phyloP scores from a whole-genome alignment of 1,140 invertebrate species.

The Zophobas morio region DNA sequence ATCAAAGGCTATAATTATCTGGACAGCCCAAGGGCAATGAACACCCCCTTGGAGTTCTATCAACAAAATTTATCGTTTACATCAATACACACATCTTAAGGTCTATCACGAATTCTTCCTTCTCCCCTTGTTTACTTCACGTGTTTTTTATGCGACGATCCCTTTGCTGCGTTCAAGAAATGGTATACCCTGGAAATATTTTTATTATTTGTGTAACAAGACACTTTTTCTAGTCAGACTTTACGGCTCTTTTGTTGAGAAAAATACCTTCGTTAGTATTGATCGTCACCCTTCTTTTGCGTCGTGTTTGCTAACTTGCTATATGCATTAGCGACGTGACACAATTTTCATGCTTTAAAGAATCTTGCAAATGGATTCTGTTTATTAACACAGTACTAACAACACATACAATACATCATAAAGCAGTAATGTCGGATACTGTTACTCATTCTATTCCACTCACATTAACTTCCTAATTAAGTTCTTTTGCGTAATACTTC shows the following conservation, averaged over 20 bases:
- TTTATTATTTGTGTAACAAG: conserved; percentile 23
- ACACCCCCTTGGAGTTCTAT: conserved; percentile 11
- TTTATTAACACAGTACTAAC: background rate
- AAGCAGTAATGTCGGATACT: background rate
- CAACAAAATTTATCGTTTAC: conserved; percentile 16
- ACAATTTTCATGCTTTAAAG: background rate
- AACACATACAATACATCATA: background rate
- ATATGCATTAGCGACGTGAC: background rate
- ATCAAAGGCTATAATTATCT: conserved; percentile 35
- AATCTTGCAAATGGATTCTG: background rate
- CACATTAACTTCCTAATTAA: conserved; percentile 24
- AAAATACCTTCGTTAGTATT: conserved; percentile 27
- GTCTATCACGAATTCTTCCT: background rate
- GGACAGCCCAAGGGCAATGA: conserved; percentile 30
- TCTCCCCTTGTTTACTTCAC: conserved; percentile 20
- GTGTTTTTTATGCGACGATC: background rate
- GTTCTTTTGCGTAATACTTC: background rate
- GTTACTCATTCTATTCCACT: conserved; percentile 11
- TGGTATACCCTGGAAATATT: background rate
- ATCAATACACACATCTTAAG: conserved; percentile 5
- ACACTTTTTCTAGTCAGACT: background rate
- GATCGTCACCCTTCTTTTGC: conserved; percentile 9
- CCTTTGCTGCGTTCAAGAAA: background rate
- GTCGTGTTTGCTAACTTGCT: conserved; percentile 11
- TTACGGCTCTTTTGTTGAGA: conserved; percentile 1